These are phyloP conservation scores for Macrosteles quadrilineatus DNA, from an alignment of 1,140 invertebrate genomes.

Conservation along the genomic window DNA sequence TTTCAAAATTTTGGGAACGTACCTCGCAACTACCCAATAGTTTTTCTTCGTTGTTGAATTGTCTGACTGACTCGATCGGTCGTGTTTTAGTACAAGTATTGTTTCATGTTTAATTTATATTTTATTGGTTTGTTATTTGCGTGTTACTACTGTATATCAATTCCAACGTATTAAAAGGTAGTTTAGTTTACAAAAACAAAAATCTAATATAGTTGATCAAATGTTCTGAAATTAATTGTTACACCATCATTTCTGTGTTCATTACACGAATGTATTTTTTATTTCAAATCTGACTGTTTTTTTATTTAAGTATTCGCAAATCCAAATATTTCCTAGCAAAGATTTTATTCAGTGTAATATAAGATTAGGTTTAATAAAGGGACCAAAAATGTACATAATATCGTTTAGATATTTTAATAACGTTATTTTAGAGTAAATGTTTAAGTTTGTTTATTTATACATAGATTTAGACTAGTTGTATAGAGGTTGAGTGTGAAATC, in stretches of 20 bases:
- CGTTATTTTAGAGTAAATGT: conserved; percentile 6
- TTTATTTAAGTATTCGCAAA: too few relatives aligned
- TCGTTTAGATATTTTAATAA: background rate
- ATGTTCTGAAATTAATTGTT: too few relatives aligned
- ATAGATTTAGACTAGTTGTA: background rate
- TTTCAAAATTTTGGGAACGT: background rate
- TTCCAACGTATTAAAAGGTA: too few relatives aligned
- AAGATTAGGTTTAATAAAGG: conserved; percentile 18
- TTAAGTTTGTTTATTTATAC: background rate
- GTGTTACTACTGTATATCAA: too few relatives aligned
- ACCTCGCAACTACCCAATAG: conserved; percentile 18
- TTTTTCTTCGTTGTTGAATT: background rate
- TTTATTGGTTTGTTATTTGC: background rate
- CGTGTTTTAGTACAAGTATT: conserved; percentile 8
- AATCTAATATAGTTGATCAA: too few relatives aligned
- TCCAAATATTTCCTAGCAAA: too few relatives aligned
- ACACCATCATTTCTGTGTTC: too few relatives aligned
- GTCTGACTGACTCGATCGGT: background rate
- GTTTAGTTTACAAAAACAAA: too few relatives aligned
- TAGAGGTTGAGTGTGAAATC: background rate
- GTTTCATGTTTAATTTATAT: background rate
- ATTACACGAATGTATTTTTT: too few relatives aligned
- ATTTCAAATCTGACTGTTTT: too few relatives aligned
- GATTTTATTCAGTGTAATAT: background rate
- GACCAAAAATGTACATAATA: conserved; percentile 21